These are phyloP conservation scores for Crenichthys baileyi DNA, from an alignment of 2,797 vertebrate genomes.

Conservation along the genomic window DNA sequence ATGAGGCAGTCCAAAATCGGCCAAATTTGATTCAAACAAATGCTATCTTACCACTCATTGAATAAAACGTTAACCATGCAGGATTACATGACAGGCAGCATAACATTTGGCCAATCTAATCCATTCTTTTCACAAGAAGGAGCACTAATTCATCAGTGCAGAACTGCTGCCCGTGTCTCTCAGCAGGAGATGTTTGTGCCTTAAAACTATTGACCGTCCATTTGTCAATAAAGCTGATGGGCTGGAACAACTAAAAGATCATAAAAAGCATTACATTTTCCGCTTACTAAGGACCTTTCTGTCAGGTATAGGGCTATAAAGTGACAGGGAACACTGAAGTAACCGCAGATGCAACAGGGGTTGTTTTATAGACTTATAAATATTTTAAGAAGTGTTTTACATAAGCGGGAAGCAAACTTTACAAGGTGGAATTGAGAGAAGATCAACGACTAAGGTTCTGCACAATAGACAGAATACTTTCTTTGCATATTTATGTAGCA, in stretches of 20 bases:
- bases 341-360: not conserved
- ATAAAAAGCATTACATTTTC: slow-evolving; percentile 21
- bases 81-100: not conserved
- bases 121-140: slow-evolving; percentile 4
- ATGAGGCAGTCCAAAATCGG: not conserved
- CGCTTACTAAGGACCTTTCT: slow-evolving; percentile 2
- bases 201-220: slow-evolving; percentile 27
- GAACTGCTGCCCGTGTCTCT: slow-evolving; percentile 8
- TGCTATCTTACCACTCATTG: not conserved
- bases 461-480: too few relatives aligned
- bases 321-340: not conserved
- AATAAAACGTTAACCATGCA: not conserved
- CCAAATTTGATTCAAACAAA: not conserved
- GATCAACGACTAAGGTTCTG: not conserved
- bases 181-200: slow-evolving; percentile 14
- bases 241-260: slow-evolving; percentile 2
- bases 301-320: not conserved
- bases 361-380: slow-evolving; percentile 1
- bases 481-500: not conserved
- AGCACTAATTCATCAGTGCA: slow-evolving; percentile 8
- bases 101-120: slow-evolving; percentile 12
- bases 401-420: not conserved
- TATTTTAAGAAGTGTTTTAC: not conserved
- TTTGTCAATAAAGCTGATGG: slow-evolving; percentile 36
- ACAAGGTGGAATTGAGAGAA: not conserved